phyloP scores from a whole-genome alignment of 2,888 invertebrate genomes.

The Aproaerema taeniolella region DNA sequence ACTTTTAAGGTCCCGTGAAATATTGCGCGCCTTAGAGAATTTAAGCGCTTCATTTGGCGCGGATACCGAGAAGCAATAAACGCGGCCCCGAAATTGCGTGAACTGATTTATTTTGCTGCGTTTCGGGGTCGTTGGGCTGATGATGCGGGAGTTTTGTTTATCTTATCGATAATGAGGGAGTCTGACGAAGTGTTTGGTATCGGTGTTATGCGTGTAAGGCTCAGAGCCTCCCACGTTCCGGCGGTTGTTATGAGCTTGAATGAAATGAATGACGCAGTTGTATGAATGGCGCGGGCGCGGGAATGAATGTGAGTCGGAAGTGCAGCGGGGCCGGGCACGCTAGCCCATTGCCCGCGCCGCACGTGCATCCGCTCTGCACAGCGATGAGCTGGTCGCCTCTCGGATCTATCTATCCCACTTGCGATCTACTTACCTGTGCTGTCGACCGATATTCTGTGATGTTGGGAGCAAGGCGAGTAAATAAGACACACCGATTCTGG shows the following conservation, averaged over 20 bases:
- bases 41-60: conserved; percentile 39
- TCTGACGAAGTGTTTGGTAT: conserved; percentile 10
- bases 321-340: conserved; percentile 61
- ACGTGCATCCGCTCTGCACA: conserved; percentile 50
- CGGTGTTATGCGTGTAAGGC: conserved; percentile 39
- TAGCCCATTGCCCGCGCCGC: conserved; percentile 48
- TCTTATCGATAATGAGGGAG: conserved; percentile 46
- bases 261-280: conserved; percentile 72
- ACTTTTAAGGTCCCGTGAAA: conserved; percentile 58
- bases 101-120: conserved; percentile 57
- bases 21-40: conserved; percentile 58
- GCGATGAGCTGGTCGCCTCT: no score
- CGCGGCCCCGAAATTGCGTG: conserved; percentile 42
- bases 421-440: no score
- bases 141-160: conserved; percentile 38
- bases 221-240: conserved; percentile 52
- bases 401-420: no score
- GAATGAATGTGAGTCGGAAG: conserved; percentile 72
- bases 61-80: conserved; percentile 63
- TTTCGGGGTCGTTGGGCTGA: conserved; percentile 32
- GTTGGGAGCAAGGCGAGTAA: no score
- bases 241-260: conserved; percentile 67
- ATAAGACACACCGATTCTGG: no score
- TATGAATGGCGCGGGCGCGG: conserved; percentile 72
- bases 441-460: background rate